Conservation (phyloP, 2,113 vertebrate genomes). For the Myanophis thanlyinensis region DNA sequence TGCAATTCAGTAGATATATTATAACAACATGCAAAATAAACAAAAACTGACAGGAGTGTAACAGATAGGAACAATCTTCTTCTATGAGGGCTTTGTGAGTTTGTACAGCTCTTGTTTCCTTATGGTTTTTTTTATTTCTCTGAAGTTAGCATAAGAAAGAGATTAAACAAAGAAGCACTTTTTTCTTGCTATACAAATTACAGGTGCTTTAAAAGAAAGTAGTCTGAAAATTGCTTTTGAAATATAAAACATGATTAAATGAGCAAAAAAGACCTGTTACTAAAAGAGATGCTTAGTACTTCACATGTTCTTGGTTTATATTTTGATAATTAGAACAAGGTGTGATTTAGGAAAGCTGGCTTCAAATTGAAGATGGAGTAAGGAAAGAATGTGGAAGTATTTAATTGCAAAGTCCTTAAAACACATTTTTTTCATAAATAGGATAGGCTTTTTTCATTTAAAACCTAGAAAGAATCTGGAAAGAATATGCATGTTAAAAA, state of each 20-base stretch:
- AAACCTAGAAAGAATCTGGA: neutral
- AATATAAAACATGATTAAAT: neutral
- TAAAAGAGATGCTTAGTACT: neutral
- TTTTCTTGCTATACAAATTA: neutral
- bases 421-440: neutral
- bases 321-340: neutral
- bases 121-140: neutral
- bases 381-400: neutral
- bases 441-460: neutral
- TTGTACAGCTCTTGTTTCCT: neutral
- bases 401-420: neutral
- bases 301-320: neutral
- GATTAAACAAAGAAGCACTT: neutral
- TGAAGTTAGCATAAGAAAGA: neutral
- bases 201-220: neutral
- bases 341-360: neutral
- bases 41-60: neutral
- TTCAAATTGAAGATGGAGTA: neutral
- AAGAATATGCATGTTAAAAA: neutral
- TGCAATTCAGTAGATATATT: neutral
- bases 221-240: neutral
- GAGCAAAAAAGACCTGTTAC: neutral
- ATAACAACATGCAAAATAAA: neutral
- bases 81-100: neutral
- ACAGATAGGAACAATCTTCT: neutral